These are phyloP conservation scores for Tetragonisca angustula DNA, from an alignment of 2,888 invertebrate species.

Conservation along the genomic window DNA sequence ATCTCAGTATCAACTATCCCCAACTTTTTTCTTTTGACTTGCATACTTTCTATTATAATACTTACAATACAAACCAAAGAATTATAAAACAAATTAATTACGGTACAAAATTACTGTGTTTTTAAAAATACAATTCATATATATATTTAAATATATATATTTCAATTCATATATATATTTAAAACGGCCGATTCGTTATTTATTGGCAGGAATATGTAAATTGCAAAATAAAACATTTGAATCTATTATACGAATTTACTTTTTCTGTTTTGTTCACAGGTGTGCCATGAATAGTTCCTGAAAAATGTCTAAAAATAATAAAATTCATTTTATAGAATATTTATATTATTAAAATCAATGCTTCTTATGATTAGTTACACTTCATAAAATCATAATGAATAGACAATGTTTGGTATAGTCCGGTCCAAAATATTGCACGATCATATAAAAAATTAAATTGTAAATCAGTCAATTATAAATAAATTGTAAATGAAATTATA, in stretches of 20 bases:
- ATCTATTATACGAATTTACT: not conserved
- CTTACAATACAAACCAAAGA: not conserved
- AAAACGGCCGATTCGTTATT: slow-evolving; percentile 8
- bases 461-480: not conserved
- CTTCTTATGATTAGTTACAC: slow-evolving; percentile 7
- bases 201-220: slow-evolving; percentile 13
- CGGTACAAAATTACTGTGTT: slow-evolving; percentile 1
- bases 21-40: slow-evolving; percentile 20
- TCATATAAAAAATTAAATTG: not conserved
- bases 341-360: not conserved
- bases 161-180: slow-evolving; percentile 4
- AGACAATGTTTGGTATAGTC: not conserved
- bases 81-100: slow-evolving; percentile 4
- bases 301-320: slow-evolving; percentile 20
- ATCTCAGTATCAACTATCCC: slow-evolving; percentile 25
- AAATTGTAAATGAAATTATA: not conserved
- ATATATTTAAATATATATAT: slow-evolving; percentile 10
- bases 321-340: slow-evolving; percentile 2
- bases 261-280: slow-evolving; percentile 13
- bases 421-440: not conserved
- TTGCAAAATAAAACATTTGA: slow-evolving; percentile 41
- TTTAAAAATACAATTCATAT: slow-evolving; percentile 15
- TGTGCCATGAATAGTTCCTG: not conserved
- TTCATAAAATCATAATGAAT: slow-evolving; percentile 10
- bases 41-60: slow-evolving; percentile 17